These are phyloP conservation scores for Baronia brevicornis DNA, from an alignment of 2,888 invertebrate genomes.

Conservation along the genomic window DNA sequence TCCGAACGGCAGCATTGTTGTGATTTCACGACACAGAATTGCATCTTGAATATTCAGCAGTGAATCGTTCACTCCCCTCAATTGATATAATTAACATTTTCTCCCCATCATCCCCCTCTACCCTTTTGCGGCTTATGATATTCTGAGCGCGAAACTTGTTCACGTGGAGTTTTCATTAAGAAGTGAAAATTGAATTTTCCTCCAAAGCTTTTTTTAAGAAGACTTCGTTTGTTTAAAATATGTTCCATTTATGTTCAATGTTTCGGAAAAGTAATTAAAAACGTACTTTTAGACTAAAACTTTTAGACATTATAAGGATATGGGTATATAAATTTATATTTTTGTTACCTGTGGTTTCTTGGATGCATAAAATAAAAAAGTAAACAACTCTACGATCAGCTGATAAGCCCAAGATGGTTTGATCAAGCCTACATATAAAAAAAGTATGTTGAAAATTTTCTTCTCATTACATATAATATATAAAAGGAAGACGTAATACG, in stretches of 20 bases:
- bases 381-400: too few relatives aligned
- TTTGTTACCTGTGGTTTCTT: too few relatives aligned
- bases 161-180: constrained; percentile 49
- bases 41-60: constrained; percentile 11
- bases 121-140: constrained; percentile 28
- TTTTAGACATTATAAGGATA: too few relatives aligned
- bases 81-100: constrained; percentile 47
- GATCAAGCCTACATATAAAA: too few relatives aligned
- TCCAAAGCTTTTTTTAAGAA: constrained; percentile 46
- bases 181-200: constrained; percentile 57
- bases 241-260: constrained; percentile 45
- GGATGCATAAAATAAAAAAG: too few relatives aligned
- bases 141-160: constrained; percentile 30
- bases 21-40: constrained; percentile 4
- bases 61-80: constrained; percentile 15
- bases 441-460: too few relatives aligned
- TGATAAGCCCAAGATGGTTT: too few relatives aligned
- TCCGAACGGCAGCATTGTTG: too few relatives aligned
- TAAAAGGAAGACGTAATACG: too few relatives aligned
- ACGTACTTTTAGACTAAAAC: too few relatives aligned
- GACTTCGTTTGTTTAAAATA: constrained; percentile 39
- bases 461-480: too few relatives aligned
- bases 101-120: constrained; percentile 19
- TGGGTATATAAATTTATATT: too few relatives aligned
- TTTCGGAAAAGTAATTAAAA: constrained; percentile 22